A percentile compares a stretch with the other conserved stretches of the same genome.
Evolutionary conservation across 2,113 vertebrate species (phyloP).

Genomic region (Phalacrocorax brasilianus): DNA sequence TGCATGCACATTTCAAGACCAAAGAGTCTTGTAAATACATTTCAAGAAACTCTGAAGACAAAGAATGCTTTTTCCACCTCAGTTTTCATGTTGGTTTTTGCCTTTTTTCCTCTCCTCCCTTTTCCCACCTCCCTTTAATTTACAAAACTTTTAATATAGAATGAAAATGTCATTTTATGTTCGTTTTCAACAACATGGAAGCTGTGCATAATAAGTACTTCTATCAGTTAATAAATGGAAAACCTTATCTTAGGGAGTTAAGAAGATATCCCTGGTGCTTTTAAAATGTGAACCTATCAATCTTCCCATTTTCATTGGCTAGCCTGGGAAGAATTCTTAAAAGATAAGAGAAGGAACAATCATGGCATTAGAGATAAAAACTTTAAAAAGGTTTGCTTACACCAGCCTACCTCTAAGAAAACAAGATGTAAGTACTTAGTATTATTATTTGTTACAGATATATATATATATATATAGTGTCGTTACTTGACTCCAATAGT

Average conservation of each 20-base stretch:
- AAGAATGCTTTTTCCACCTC: not conserved
- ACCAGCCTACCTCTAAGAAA: not conserved
- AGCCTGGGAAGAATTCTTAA: not conserved
- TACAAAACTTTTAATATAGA: not conserved
- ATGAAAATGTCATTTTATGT: not conserved
- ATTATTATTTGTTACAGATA: not conserved
- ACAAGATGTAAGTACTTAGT: accelerated
- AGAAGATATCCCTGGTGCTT: not conserved
- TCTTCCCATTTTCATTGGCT: not conserved
- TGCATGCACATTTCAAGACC: not conserved
- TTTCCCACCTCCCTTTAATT: not conserved
- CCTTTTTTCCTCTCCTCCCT: not conserved
- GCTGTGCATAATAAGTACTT: not conserved
- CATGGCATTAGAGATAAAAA: not conserved
- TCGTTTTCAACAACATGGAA: not conserved
- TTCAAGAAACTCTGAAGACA: not conserved
- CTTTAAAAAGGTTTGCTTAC: not conserved
- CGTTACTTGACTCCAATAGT: not conserved
- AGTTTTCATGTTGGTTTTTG: not conserved
- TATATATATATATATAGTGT: not conserved
- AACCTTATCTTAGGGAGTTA: not conserved
- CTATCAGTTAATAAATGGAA: not conserved
- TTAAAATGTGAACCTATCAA: not conserved
- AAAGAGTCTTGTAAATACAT: not conserved
- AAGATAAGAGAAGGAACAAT: not conserved